Conservation (phyloP, 2,797 vertebrate genomes). For the Cyclopterus lumpus region DNA sequence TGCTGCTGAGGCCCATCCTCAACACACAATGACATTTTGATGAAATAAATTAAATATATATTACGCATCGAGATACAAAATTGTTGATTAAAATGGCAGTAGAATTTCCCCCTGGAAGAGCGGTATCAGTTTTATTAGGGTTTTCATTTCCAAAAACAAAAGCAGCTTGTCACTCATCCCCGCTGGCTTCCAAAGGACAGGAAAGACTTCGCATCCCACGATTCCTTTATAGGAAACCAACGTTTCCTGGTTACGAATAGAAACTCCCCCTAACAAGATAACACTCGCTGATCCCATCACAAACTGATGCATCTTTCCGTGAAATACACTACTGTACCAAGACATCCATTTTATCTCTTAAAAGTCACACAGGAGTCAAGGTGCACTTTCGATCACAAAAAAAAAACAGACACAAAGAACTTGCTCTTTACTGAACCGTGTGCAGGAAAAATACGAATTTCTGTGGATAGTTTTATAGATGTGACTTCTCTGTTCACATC, state of each 20-base stretch:
- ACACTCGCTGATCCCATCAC: slow-evolving; percentile 6
- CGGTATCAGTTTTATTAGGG: slow-evolving; percentile 59
- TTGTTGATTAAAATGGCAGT: slow-evolving; percentile 57
- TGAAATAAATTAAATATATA: slow-evolving; percentile 24
- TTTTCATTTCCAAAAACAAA: slow-evolving; percentile 64
- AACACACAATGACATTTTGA: slow-evolving; percentile 26
- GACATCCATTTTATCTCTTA: neutral
- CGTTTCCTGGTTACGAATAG: slow-evolving; percentile 50
- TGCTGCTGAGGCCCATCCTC: neutral
- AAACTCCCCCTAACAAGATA: slow-evolving; percentile 5
- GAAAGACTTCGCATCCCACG: slow-evolving; percentile 44
- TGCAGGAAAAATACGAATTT: neutral
- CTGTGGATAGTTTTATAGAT: slow-evolving; percentile 8
- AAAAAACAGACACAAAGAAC: too few species aligned
- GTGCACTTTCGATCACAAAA: neutral
- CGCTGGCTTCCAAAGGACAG: slow-evolving; percentile 50
- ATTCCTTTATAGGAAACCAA: slow-evolving; percentile 53
- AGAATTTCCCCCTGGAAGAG: slow-evolving; percentile 43
- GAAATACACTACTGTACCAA: neutral
- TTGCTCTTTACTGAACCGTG: neutral
- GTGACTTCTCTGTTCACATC: slow-evolving; percentile 12
- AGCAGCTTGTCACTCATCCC: slow-evolving; percentile 40
- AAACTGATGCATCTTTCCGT: neutral
- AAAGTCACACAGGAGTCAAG: neutral
- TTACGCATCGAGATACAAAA: slow-evolving; percentile 30